Evolutionary conservation across 2,888 invertebrate genomes (phyloP).

Genomic region (Augochlorella aurata): DNA sequence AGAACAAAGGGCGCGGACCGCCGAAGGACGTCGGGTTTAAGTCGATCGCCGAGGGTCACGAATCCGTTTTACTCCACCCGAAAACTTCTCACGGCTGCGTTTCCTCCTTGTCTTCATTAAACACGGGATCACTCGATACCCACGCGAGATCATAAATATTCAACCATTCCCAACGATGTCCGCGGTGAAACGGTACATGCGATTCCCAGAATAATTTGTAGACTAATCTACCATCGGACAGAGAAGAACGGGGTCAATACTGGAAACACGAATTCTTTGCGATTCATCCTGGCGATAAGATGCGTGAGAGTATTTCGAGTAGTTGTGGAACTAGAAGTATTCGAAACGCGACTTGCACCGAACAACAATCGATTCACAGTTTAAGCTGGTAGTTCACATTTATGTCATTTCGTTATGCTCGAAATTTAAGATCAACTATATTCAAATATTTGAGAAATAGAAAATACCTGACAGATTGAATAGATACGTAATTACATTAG

Average conservation of each 20-base stretch:
- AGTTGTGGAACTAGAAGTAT: background rate
- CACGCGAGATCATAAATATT: slow-evolving; percentile 28
- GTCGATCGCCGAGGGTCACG: slow-evolving; percentile 61
- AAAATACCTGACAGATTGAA: background rate
- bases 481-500: no score
- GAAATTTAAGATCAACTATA: background rate
- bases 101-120: slow-evolving; percentile 16
- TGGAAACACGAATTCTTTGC: slow-evolving; percentile 10
- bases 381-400: background rate
- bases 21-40: slow-evolving; percentile 49
- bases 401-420: background rate
- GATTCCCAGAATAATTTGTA: slow-evolving; percentile 30
- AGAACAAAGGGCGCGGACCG: slow-evolving; percentile 47
- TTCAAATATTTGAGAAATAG: background rate
- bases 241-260: background rate
- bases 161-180: slow-evolving; percentile 6
- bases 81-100: slow-evolving; percentile 38
- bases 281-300: background rate
- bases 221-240: slow-evolving; percentile 16
- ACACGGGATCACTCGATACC: slow-evolving; percentile 27
- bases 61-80: slow-evolving; percentile 18
- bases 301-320: slow-evolving; percentile 1
- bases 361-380: background rate
- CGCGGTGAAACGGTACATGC: slow-evolving; percentile 39
- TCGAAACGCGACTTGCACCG: background rate